phyloP scores from a whole-genome alignment of 2,113 vertebrate species.

The Stercorarius parasiticus region DNA sequence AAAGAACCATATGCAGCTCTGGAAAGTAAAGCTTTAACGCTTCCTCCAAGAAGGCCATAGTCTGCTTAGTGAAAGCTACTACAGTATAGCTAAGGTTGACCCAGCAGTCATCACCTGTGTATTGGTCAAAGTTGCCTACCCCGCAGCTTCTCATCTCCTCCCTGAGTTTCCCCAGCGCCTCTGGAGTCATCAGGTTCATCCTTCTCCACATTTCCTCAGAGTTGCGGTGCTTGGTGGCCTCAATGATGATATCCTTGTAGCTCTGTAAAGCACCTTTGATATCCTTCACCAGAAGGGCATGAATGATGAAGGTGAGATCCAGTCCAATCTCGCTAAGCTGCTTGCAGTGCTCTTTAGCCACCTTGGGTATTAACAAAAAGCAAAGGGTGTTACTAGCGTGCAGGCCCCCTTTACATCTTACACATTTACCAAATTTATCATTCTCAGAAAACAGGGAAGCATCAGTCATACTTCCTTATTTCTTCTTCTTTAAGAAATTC shows the following conservation, averaged over 20 bases:
- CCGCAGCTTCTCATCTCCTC: slow-evolving; percentile 94
- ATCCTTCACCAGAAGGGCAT: slow-evolving; percentile 92
- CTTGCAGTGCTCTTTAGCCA: slow-evolving; percentile 94
- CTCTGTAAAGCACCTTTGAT: slow-evolving; percentile 89
- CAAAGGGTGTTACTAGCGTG: background rate
- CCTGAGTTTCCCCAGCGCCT: slow-evolving; percentile 89
- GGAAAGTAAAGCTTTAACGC: slow-evolving; percentile 95
- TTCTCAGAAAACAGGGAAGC: background rate
- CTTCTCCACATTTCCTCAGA: slow-evolving; percentile 98
- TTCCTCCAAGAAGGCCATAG: slow-evolving; percentile 96
- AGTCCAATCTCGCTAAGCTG: slow-evolving; percentile 94
- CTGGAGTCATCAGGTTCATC: slow-evolving; percentile 98
- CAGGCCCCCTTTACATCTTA: background rate
- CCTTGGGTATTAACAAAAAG: slow-evolving; percentile 69
- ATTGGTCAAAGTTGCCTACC: slow-evolving; percentile 87
- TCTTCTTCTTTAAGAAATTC: background rate
- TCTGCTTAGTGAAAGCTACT: slow-evolving; percentile 97
- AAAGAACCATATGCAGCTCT: slow-evolving; percentile 95
- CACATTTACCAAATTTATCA: background rate
- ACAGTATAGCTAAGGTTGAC: slow-evolving; percentile 98
- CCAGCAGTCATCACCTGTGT: slow-evolving; percentile 97
- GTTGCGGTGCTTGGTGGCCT: slow-evolving; percentile 97
- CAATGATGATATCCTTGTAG: slow-evolving; percentile 97
- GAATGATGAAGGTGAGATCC: slow-evolving; percentile 95
- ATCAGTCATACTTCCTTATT: background rate